A percentile compares a stretch with the other conserved stretches of the same genome.
Evolutionary conservation across 2,113 vertebrate genomes (phyloP).

Genomic region (Eurystomus gularis): DNA sequence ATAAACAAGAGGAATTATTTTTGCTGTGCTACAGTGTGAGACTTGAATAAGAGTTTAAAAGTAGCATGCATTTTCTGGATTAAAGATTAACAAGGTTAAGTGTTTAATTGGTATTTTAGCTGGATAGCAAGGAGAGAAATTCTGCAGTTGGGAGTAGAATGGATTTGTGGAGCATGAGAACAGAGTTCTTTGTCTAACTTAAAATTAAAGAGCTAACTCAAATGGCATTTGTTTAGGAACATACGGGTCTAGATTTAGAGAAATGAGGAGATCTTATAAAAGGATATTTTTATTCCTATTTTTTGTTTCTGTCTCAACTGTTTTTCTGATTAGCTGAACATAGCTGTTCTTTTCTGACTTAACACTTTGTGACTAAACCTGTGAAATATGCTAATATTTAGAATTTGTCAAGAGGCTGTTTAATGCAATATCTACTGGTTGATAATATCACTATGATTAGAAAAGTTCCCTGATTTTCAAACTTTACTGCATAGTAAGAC

Average conservation of each 20-base stretch:
- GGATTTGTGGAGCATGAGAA: background rate
- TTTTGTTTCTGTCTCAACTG: background rate
- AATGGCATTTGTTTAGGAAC: background rate
- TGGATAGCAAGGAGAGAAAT: background rate
- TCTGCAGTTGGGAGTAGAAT: background rate
- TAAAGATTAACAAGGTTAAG: conserved; percentile 6
- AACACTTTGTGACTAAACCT: background rate
- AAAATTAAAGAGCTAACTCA: background rate
- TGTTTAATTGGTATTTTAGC: background rate
- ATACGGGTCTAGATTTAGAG: background rate
- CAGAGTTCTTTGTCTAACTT: background rate
- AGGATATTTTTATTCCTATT: background rate
- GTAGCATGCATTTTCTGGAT: background rate
- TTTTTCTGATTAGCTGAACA: background rate
- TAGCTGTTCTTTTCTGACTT: background rate
- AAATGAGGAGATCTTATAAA: background rate
- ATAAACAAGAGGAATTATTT: background rate
- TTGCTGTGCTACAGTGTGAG: background rate
- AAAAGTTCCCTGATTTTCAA: background rate
- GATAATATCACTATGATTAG: background rate
- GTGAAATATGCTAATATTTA: background rate
- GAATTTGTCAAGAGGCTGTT: background rate
- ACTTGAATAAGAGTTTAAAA: background rate
- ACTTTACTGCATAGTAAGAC: background rate
- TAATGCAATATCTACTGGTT: background rate